Percentiles rank a stretch among this genome's conserved stretches.
Conservation (phyloP, 2,113 vertebrate species). For the Machaerirhynchus nigripectus region DNA sequence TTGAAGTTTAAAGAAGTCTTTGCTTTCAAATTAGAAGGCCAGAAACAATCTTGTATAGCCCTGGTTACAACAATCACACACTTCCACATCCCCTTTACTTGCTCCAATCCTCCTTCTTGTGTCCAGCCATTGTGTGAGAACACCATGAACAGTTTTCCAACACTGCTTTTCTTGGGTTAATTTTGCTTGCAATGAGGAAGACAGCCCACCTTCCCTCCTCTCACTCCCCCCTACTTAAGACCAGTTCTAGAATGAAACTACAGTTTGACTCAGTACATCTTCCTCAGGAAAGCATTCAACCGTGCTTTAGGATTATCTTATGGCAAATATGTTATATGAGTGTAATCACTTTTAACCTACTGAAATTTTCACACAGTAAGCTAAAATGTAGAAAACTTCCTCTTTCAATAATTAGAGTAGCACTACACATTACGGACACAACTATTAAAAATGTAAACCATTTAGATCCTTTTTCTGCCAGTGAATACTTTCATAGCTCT, state of each 20-base stretch:
- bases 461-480: neutral
- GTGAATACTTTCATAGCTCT: neutral
- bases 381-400: neutral
- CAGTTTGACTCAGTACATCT: neutral
- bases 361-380: neutral
- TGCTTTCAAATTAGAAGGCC: neutral
- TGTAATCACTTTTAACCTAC: neutral
- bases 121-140: neutral
- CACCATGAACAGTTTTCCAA: neutral
- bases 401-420: neutral
- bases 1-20: neutral
- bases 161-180: neutral
- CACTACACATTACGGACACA: neutral
- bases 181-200: neutral
- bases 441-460: neutral
- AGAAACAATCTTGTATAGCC: neutral
- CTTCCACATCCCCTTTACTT: neutral
- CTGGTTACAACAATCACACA: neutral
- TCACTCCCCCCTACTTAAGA: too few relatives aligned
- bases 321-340: accelerated
- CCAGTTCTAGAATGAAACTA: neutral
- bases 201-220: neutral
- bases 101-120: neutral
- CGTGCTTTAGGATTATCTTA: neutral
- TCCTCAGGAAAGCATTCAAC: neutral